Conservation (phyloP, 1,140 invertebrate species). For the Linepithema humile region DNA sequence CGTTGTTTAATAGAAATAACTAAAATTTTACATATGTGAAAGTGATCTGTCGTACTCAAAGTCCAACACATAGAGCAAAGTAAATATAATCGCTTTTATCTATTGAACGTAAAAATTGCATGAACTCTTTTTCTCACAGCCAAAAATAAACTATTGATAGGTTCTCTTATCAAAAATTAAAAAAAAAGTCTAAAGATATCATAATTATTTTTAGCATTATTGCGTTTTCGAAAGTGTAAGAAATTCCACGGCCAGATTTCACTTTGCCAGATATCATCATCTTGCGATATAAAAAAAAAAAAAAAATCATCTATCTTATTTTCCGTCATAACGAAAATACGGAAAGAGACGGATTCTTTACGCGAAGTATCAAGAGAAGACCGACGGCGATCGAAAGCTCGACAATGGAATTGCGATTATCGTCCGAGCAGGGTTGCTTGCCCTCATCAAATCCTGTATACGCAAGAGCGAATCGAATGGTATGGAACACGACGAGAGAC, state of each 20-base stretch:
- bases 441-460: slow-evolving; percentile 62
- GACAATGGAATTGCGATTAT: slow-evolving; percentile 59
- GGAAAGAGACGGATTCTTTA: slow-evolving; percentile 29
- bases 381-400: slow-evolving; percentile 15
- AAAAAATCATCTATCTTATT: neutral
- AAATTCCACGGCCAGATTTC: neutral
- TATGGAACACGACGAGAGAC: slow-evolving; percentile 65
- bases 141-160: neutral
- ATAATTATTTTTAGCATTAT: too few relatives aligned
- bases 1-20: neutral
- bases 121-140: neutral
- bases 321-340: neutral
- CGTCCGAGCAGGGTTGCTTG: slow-evolving; percentile 51
- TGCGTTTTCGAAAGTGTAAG: too few relatives aligned
- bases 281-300: neutral
- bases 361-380: slow-evolving; percentile 11
- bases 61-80: neutral
- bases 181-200: too few relatives aligned
- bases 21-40: neutral
- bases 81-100: neutral
- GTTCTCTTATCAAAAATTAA: too few relatives aligned
- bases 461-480: slow-evolving; percentile 62
- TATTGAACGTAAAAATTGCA: neutral
- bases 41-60: neutral
- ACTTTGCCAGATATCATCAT: slow-evolving; percentile 20